These are phyloP conservation scores for Procavia capensis DNA, from an alignment of 2,113 vertebrate genomes.

Conservation along the genomic window DNA sequence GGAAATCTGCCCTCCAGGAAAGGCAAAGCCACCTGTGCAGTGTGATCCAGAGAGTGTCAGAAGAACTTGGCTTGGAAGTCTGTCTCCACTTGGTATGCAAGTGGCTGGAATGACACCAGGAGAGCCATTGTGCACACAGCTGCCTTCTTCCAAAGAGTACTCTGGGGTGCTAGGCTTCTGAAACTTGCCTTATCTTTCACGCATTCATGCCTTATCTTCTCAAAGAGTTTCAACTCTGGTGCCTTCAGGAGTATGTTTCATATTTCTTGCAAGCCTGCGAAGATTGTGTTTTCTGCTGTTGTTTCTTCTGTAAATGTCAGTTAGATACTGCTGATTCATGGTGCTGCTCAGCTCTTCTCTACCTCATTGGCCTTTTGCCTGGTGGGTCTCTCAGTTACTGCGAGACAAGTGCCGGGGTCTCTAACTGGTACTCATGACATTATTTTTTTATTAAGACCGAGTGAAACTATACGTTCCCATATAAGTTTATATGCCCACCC, in stretches of 20 bases:
- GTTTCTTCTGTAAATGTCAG: background rate
- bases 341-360: background rate
- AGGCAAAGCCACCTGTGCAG: rapidly evolving
- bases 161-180: background rate
- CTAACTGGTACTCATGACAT: too few relatives aligned
- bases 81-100: background rate
- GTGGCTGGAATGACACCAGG: too few relatives aligned
- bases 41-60: background rate
- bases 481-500: too few relatives aligned
- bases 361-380: background rate
- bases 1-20: background rate
- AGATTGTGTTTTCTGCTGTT: background rate
- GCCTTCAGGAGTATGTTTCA: background rate
- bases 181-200: background rate
- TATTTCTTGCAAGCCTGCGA: background rate
- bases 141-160: background rate
- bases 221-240: background rate
- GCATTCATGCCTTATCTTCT: background rate
- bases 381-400: background rate
- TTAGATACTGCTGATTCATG: background rate
- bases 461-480: too few relatives aligned
- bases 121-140: too few relatives aligned
- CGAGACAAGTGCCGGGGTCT: background rate
- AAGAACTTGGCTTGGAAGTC: background rate
- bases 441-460: too few relatives aligned